These are phyloP conservation scores for Drosophila paramelanica DNA, from an alignment of 2,888 invertebrate species.

Conservation along the genomic window DNA sequence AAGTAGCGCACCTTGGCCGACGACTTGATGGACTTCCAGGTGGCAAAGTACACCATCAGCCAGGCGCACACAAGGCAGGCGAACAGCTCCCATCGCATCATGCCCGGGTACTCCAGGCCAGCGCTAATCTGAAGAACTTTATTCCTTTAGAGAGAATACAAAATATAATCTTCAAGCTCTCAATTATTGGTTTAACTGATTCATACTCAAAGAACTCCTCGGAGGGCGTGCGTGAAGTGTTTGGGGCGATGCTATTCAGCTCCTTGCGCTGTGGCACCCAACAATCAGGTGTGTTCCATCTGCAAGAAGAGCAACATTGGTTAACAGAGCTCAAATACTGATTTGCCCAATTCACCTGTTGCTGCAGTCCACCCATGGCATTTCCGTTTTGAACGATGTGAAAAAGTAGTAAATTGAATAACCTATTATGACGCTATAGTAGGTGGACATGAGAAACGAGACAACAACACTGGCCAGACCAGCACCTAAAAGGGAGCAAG, in stretches of 20 bases:
- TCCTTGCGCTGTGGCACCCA: conserved; percentile 89
- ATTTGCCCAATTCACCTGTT: conserved; percentile 86
- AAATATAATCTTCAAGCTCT: not conserved
- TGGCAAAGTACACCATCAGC: conserved; percentile 97
- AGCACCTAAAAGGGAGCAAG: conserved; percentile 89
- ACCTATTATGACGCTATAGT: conserved; percentile 97
- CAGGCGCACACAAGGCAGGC: conserved; percentile 96
- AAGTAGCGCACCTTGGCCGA: conserved; percentile 96
- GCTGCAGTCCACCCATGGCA: conserved; percentile 95
- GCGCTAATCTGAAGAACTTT: conserved; percentile 93
- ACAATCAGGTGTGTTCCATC: conserved; percentile 92
- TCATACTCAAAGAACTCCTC: conserved; percentile 96
- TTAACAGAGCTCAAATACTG: not conserved
- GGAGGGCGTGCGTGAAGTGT: conserved; percentile 92
- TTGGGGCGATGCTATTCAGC: conserved; percentile 88
- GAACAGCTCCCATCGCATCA: conserved; percentile 94
- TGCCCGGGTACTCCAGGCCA: conserved; percentile 93
- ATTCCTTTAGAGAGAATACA: conserved; percentile 86
- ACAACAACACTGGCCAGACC: conserved; percentile 97
- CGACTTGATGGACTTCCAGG: conserved; percentile 98
- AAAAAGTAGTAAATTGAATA: conserved; percentile 97
- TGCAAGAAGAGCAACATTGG: conserved; percentile 24
- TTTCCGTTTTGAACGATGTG: conserved; percentile 93
- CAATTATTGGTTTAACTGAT: not conserved
- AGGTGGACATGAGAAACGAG: conserved; percentile 97